Evolutionary conservation across 2,797 vertebrate species (phyloP).

Genomic region (Fistularia tabacaria): DNA sequence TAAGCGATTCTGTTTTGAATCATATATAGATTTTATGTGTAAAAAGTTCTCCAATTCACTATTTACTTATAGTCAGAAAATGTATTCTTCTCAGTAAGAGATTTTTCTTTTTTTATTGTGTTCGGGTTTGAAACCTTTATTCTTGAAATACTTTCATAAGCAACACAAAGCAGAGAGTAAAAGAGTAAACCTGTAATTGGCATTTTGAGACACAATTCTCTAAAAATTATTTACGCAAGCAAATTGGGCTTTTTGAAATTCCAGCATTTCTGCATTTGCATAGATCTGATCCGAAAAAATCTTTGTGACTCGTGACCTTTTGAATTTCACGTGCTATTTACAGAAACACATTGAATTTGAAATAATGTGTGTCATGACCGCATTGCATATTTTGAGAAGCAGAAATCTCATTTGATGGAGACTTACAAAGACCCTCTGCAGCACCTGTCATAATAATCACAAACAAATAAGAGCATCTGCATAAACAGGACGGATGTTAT

Average conservation of each 20-base stretch:
- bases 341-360: slow-evolving; percentile 7
- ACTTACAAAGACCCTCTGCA: slow-evolving; percentile 25
- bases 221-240: background rate
- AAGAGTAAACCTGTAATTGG: too few species aligned
- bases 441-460: slow-evolving; percentile 16
- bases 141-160: too few species aligned
- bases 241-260: background rate
- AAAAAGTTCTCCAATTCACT: too few species aligned
- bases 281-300: background rate
- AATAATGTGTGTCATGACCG: slow-evolving; percentile 8
- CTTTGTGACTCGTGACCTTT: background rate
- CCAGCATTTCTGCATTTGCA: background rate
- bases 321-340: background rate
- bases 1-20: too few species aligned
- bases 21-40: too few species aligned
- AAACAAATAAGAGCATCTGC: slow-evolving; percentile 13
- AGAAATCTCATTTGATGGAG: slow-evolving; percentile 16
- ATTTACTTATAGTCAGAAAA: too few species aligned
- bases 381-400: slow-evolving; percentile 4
- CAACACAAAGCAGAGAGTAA: too few species aligned
- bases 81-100: too few species aligned
- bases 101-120: too few species aligned
- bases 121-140: too few species aligned
- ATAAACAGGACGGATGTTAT: slow-evolving; percentile 10
- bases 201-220: background rate